A percentile compares a stretch with the other conserved stretches of the same genome.
Evolutionary conservation across 1,140 invertebrate species (phyloP).

Genomic region (Phthorimaea operculella): DNA sequence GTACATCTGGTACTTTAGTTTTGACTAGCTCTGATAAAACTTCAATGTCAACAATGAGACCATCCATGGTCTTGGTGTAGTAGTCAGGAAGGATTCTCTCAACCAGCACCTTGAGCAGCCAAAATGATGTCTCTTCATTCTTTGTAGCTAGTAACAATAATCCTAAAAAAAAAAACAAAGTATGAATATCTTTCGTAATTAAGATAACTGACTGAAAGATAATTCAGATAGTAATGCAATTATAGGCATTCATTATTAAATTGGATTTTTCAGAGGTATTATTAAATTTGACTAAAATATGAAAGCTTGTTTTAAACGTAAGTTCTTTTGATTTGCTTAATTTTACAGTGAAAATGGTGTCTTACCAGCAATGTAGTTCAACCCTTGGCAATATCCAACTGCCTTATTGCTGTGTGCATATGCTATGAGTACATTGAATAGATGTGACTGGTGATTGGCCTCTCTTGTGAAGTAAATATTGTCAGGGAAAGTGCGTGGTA

Average conservation of each 20-base stretch:
- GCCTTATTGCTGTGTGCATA: conserved; percentile 88
- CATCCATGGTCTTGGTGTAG: conserved; percentile 89
- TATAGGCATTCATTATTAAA: too few species aligned
- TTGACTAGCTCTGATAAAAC: conserved; percentile 88
- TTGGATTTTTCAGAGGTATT: neutral
- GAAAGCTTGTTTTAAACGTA: neutral
- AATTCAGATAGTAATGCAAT: too few species aligned
- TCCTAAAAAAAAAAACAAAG: conserved; percentile 61
- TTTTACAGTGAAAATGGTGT: neutral
- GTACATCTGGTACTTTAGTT: conserved; percentile 80
- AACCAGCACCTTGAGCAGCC: conserved; percentile 89
- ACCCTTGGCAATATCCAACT: conserved; percentile 93
- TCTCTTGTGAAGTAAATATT: conserved; percentile 91
- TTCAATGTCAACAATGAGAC: conserved; percentile 86
- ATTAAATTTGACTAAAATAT: neutral
- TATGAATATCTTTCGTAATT: neutral
- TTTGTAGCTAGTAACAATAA: conserved; percentile 86
- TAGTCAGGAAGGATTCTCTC: conserved; percentile 89
- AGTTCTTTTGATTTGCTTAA: too few species aligned
- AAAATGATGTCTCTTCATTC: conserved; percentile 91
- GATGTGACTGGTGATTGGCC: conserved; percentile 76
- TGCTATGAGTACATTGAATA: conserved; percentile 89
- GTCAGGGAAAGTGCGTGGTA: conserved; percentile 92
- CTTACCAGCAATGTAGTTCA: conserved; percentile 88
- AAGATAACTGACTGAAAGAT: neutral